phyloP scores from a whole-genome alignment of 2,888 invertebrate species.

The Euplexia lucipara region DNA sequence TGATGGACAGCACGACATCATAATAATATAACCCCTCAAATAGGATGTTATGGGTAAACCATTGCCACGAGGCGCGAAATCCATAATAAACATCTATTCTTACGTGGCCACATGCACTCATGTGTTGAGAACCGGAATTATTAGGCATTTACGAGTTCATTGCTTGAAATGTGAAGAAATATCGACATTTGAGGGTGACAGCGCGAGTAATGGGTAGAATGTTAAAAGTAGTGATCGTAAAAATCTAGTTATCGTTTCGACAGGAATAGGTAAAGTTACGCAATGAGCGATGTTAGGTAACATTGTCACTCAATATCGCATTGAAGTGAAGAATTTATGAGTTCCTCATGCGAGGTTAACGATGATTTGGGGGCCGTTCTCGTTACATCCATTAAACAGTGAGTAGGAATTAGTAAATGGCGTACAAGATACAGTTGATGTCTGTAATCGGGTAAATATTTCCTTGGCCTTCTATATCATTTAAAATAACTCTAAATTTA shows the following conservation, averaged over 20 bases:
- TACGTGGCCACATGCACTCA: constrained; percentile 53
- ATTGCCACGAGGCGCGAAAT: constrained; percentile 75
- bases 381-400: constrained; percentile 33
- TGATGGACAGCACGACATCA: constrained; percentile 63
- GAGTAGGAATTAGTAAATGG: constrained; percentile 25
- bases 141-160: constrained; percentile 51
- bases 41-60: constrained; percentile 75
- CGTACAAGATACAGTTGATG: constrained; percentile 18
- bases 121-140: constrained; percentile 39
- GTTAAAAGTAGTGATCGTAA: constrained; percentile 7
- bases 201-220: constrained; percentile 42
- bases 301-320: constrained; percentile 61
- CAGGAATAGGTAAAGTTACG: constrained; percentile 50
- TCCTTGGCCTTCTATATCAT: constrained; percentile 9
- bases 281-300: constrained; percentile 62
- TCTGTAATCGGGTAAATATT: constrained; percentile 35
- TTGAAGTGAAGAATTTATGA: constrained; percentile 64
- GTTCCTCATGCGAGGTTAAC: constrained; percentile 55
- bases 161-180: constrained; percentile 32
- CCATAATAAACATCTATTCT: constrained; percentile 76
- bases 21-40: constrained; percentile 62
- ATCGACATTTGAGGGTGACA: neutral
- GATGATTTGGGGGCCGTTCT: constrained; percentile 53
- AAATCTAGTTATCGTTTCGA: constrained; percentile 9
- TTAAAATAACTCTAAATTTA: constrained; percentile 6